Percentiles rank a stretch among this genome's conserved stretches.
Evolutionary conservation across 2,888 invertebrate genomes (phyloP).

Genomic region (Ophion ventricosus): DNA sequence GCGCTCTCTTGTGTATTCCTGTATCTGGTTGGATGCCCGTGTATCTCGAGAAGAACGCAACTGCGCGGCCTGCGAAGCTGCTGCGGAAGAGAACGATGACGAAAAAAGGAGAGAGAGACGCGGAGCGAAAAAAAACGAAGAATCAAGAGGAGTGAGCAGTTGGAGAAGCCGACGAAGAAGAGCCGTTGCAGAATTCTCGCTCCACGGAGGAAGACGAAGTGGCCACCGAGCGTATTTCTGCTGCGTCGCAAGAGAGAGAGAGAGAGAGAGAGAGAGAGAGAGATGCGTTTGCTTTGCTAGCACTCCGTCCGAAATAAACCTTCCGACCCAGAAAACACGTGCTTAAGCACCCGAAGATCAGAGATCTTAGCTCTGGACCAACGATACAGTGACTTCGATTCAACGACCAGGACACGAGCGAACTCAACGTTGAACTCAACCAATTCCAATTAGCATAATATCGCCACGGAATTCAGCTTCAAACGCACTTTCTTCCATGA

Average conservation of each 20-base stretch:
- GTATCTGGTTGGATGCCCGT: not conserved
- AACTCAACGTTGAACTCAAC: not conserved
- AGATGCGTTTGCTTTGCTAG: constrained; percentile 56
- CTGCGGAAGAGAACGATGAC: constrained; percentile 54
- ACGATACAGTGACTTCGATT: constrained; percentile 48
- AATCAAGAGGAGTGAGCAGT: constrained; percentile 52
- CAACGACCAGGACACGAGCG: constrained; percentile 25
- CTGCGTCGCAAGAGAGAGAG: constrained; percentile 15
- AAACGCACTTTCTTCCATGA: not conserved
- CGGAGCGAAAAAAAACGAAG: constrained; percentile 9
- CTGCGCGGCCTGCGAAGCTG: constrained; percentile 37
- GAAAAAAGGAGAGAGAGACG: constrained; percentile 16
- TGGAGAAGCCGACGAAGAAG: constrained; percentile 47
- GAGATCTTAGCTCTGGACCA: constrained; percentile 39
- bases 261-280: constrained; percentile 10
- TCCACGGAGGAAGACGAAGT: constrained; percentile 49
- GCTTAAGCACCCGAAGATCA: constrained; percentile 51
- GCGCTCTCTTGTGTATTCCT: not conserved
- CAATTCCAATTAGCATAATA: constrained; percentile 5
- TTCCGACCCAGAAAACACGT: constrained; percentile 68
- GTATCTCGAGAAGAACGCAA: constrained; percentile 27
- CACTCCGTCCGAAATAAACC: constrained; percentile 67
- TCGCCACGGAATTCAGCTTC: not conserved
- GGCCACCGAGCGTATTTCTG: constrained; percentile 53
- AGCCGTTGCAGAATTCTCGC: constrained; percentile 30